A percentile compares a stretch with the other conserved stretches of the same genome.
Conservation (phyloP, 2,113 vertebrate species). For the Triplophysa rosa region DNA sequence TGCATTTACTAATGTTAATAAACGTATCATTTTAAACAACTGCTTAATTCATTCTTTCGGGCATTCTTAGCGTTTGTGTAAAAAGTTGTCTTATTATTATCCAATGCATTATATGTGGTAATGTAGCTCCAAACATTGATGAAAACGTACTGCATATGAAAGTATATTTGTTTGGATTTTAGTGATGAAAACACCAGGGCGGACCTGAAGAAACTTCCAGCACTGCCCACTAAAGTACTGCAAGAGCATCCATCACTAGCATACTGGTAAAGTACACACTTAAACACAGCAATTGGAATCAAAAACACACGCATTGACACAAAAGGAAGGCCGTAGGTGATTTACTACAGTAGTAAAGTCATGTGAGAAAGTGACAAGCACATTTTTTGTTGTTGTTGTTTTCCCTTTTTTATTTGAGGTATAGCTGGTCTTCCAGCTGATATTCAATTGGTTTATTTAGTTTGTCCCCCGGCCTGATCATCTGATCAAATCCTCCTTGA, state of each 20-base stretch:
- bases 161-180: conserved; percentile 60
- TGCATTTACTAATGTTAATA: too few species aligned
- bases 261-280: conserved; percentile 81
- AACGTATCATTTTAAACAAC: too few species aligned
- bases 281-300: neutral
- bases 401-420: too few species aligned
- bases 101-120: neutral
- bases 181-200: conserved; percentile 92
- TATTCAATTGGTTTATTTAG: too few species aligned
- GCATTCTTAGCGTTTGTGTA: neutral
- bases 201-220: conserved; percentile 94
- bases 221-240: conserved; percentile 92
- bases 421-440: too few species aligned
- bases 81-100: neutral
- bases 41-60: neutral
- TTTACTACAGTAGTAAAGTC: too few species aligned
- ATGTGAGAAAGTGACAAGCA: too few species aligned
- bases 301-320: neutral
- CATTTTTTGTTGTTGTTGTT: too few species aligned
- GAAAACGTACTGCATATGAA: neutral
- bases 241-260: conserved; percentile 97
- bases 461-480: too few species aligned
- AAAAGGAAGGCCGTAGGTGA: too few species aligned
- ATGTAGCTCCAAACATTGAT: neutral
- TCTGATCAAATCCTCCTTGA: too few species aligned